Evolutionary conservation across 2,113 vertebrate genomes (phyloP), one percentile per base, ranked within the genome.

Genomic region (Halichoeres trimaculatus): DNA sequence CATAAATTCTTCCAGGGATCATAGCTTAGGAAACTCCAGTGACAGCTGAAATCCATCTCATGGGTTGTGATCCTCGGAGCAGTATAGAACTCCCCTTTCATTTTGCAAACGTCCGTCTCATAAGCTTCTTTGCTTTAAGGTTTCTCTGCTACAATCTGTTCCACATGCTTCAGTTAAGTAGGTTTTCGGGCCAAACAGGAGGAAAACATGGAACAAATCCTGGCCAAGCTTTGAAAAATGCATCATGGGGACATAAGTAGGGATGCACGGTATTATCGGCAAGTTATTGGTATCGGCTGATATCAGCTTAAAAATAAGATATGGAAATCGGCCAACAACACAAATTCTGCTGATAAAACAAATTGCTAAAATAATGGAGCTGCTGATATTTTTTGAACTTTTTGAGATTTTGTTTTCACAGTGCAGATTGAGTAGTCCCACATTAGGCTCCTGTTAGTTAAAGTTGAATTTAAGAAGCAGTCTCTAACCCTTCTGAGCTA

Each of bases 141-240:
- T 66, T 34, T 70, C 71, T 74, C 20, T 24, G 45, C 55, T 41
- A 5, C 74, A 78, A 85, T 80, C 59, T 70, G 58, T 66, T 78
- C 62, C 76, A 85, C 65, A 80, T 88, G 80, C 82, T 63, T 43
- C 14, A 16, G 52, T 78, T 19, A 66, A 60, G 67, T 54, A 74
- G 61, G 52, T 60, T 71, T 76, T 76, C 4, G 34, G 26, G 51
- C 57, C 57, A 63, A 73, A 69, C 34, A n/a, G 36, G 38, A 62
- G 19, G 4, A 71, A 23, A 64, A 64, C n/a, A 43, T 30, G 10
- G 26, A 24, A 34, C 52, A 66, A 64, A 58, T 69, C 62, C 65
- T 34, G 7, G 11, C 2, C 54, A 74, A 76, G 20, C 47, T 54
- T n/a, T 69, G 11, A 70, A 45, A 87, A 78, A 81, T 64, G 70